These are phyloP conservation scores for Epicampocera succincta DNA, from an alignment of 2,888 invertebrate genomes.

Conservation along the genomic window DNA sequence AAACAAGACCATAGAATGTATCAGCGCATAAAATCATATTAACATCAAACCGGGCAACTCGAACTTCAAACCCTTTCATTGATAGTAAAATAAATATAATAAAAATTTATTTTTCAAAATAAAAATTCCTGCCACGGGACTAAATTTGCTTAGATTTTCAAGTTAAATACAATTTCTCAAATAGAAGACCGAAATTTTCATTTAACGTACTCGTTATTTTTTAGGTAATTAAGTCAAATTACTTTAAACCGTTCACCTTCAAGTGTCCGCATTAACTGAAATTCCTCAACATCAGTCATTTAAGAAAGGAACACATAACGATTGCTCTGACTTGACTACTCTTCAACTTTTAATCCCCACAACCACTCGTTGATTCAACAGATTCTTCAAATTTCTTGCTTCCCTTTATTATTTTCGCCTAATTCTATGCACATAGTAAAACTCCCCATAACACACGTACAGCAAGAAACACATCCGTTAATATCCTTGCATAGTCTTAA, in stretches of 20 bases:
- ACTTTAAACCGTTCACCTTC: conserved; percentile 74
- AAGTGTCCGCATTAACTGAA: conserved; percentile 76
- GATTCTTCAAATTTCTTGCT: conserved; percentile 60
- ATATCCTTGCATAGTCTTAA: neutral
- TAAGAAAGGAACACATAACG: conserved; percentile 33
- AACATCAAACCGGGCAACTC: conserved; percentile 53
- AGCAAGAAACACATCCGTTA: neutral
- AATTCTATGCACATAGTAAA: conserved; percentile 39
- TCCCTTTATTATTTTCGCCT: conserved; percentile 27
- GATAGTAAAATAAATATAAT: neutral
- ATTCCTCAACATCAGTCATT: conserved; percentile 73
- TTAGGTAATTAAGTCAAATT: conserved; percentile 41
- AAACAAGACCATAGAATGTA: conserved; percentile 5
- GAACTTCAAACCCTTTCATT: conserved; percentile 38
- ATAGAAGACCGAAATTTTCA: neutral
- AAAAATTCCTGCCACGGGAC: neutral
- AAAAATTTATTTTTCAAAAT: neutral
- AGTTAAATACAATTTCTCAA: neutral
- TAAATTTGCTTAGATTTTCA: neutral
- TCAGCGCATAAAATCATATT: conserved; percentile 4
- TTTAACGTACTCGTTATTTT: neutral
- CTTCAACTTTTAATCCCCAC: conserved; percentile 54
- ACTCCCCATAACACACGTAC: conserved; percentile 21
- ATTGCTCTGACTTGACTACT: conserved; percentile 47
- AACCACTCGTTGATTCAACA: conserved; percentile 72